Evolutionary conservation across 2,888 invertebrate species (phyloP), one percentile per base, ranked within the genome.

Genomic region (Autographa gamma): DNA sequence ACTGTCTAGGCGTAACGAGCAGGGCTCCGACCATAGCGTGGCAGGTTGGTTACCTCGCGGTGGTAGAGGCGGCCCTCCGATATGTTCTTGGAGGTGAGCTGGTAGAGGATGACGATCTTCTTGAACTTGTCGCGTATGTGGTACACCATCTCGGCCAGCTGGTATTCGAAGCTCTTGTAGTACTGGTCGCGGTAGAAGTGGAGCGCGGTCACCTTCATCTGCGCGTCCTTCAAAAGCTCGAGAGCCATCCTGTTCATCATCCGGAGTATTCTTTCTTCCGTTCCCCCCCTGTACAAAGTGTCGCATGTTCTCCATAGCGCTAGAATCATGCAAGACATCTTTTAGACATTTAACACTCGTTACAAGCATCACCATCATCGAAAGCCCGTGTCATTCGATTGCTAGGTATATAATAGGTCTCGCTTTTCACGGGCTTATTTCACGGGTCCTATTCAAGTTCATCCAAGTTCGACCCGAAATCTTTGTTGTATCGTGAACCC

Each of bases 91-190:
- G 62, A 19, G 0, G 59, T 9, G 0, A 14, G 0, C 31, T 56
- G 54, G 62, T 11, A 65, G 0, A 54, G 0, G 0, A 0, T 14
- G 9, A 69, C 25, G 64, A 73, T 73, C 0, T 8, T 3, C 19
- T 59, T 68, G 43, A 69, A 74, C 3, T 0, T n/a, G 59, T 63
- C 2, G 16, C 74, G 73, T 43, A 73, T 32, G 0, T 65, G 41
- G 38, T 38, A 72, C 31, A 69, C 54, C 38, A 65, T 43, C 54
- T 68, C 64, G 0, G 73, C 74, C n/a, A 74, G 25, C 59, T 73
- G 73, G 48, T 31, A 74, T n/a, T 54, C 58, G n/a, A 54, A 16
- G 11, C 73, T 59, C 59, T 63, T 64, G 54, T 61, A 54, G 43
- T 73, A 73, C 59, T 68, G 61, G 43, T 65, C 62, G 31, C 69